Base-by-base conservation (phyloP, 2,113 vertebrate species). In the Miniopterus natalensis region DNA sequence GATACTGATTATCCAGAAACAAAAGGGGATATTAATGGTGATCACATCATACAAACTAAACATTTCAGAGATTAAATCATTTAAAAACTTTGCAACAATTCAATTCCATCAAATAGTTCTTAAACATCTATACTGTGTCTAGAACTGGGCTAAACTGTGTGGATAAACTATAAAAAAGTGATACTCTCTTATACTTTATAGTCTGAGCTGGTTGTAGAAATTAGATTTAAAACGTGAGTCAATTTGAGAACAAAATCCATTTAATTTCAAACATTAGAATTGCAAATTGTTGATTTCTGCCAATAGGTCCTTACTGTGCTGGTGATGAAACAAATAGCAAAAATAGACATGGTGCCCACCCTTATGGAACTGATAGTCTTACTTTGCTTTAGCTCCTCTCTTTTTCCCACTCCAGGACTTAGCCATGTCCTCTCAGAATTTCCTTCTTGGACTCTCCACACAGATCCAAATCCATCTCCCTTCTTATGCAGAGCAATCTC, bases 201-300 rank as follows among this genome's bases (percentile, higher is more conserved):
- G 11, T 63, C 25, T 66, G 40, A 89, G 10, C 45, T 87, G 20
- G 6, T 45, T 49, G 29, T 21, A 94, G 55, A 88, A 91, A 83
- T 78, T 68, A 88, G 11, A 71, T 81, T 88, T 45, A 36, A 55
- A 96, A n/a, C 23, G 80, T 14, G 0, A 1, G 49, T 95, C 63
- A 87, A n/a, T 88, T 83, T 45, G 1, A 36, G 71, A 92, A 66
- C 74, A 90, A 53, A 90, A 84, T 11, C 66, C 1, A 83, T 90
- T 95, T 55, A 65, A 90, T 78, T 90, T 68, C 73, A 10, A 90
- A 63, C 53, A 92, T 84, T 85, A 57, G 51, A 47, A 84, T 47
- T 75, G 17, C 8, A 77, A 47, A 68, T 42, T 78, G 10, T 23
- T 65, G 1, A 75, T 80, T 73, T 70, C 47, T 79, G 6, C 11